These are phyloP conservation scores for Pocillopora meandrina DNA, from an alignment of 92 coral and sea anemone species.

Conservation along the genomic window DNA sequence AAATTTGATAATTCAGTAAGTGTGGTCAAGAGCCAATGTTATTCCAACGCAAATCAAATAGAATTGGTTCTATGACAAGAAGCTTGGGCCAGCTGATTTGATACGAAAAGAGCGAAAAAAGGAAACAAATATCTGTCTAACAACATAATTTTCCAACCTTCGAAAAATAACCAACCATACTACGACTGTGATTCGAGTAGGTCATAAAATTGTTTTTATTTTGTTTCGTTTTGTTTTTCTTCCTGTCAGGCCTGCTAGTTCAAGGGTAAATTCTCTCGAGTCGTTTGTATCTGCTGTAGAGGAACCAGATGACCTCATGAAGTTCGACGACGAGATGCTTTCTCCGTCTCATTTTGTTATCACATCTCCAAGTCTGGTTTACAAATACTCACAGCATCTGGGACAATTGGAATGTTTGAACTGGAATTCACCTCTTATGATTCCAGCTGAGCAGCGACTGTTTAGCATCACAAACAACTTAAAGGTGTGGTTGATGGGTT, in stretches of 20 bases:
- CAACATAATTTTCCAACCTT: too few species aligned
- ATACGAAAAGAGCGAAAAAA: too few species aligned
- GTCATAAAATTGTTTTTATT: too few species aligned
- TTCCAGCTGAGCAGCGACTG: slow-evolving; percentile 62
- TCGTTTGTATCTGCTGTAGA: slow-evolving; percentile 94
- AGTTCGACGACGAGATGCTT: slow-evolving; percentile 65
- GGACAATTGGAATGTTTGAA: slow-evolving; percentile 87
- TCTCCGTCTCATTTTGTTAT: slow-evolving; percentile 81
- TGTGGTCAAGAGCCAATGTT: too few species aligned
- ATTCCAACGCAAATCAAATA: too few species aligned
- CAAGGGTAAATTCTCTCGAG: slow-evolving; percentile 63
- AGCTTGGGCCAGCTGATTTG: too few species aligned
- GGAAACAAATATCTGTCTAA: too few species aligned
- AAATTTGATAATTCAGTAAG: too few species aligned
- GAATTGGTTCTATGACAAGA: too few species aligned
- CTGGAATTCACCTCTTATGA: slow-evolving; percentile 79
- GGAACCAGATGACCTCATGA: slow-evolving; percentile 71
- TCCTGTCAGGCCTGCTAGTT: background rate
- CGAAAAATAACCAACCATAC: too few species aligned
- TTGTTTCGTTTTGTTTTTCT: too few species aligned
- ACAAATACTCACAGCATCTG: slow-evolving; percentile 86
- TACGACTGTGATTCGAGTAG: too few species aligned
- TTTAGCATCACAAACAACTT: slow-evolving; percentile 88
- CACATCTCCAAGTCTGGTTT: slow-evolving; percentile 76
- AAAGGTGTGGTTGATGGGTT: slow-evolving; percentile 52